These are phyloP conservation scores for Drosophila navojoa DNA, from an alignment of 1,140 invertebrate genomes.

Conservation along the genomic window DNA sequence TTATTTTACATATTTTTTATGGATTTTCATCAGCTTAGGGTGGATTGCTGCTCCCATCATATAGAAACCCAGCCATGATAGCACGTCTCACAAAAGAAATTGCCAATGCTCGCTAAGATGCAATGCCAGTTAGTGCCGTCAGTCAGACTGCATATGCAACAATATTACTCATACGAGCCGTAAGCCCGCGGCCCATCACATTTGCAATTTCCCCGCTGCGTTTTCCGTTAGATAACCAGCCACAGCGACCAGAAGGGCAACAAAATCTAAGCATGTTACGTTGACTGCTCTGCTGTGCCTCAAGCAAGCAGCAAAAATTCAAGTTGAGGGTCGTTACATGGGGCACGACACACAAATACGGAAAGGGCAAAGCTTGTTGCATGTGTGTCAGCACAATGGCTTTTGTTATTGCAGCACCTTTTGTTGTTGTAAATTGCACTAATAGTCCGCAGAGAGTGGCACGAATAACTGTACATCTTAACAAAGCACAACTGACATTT, in stretches of 20 bases:
- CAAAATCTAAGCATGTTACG: constrained; percentile 49
- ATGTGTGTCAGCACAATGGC: constrained; percentile 28
- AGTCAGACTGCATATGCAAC: neutral
- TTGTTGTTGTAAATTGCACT: constrained; percentile 16
- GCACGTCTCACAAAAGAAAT: neutral
- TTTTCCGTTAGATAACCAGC: constrained; percentile 57
- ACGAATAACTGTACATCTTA: constrained; percentile 2
- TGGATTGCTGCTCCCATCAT: too few relatives aligned
- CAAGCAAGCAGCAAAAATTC: constrained; percentile 36
- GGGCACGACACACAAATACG: neutral
- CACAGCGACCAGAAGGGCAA: constrained; percentile 21
- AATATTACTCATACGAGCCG: constrained; percentile 22
- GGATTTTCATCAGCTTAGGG: too few relatives aligned
- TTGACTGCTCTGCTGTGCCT: constrained; percentile 11
- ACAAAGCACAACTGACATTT: neutral
- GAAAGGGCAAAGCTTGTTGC: constrained; percentile 35
- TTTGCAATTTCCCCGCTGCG: constrained; percentile 4
- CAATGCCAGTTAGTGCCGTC: too few relatives aligned
- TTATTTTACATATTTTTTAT: too few relatives aligned
- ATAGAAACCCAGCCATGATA: too few relatives aligned
- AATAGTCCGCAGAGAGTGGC: constrained; percentile 1
- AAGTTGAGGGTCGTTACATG: constrained; percentile 63
- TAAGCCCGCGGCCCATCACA: constrained; percentile 1
- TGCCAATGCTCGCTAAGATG: too few relatives aligned
- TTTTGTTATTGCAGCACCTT: constrained; percentile 8